Evolutionary conservation across 2,113 vertebrate genomes (phyloP).

Genomic region (Nycticorax nycticorax): DNA sequence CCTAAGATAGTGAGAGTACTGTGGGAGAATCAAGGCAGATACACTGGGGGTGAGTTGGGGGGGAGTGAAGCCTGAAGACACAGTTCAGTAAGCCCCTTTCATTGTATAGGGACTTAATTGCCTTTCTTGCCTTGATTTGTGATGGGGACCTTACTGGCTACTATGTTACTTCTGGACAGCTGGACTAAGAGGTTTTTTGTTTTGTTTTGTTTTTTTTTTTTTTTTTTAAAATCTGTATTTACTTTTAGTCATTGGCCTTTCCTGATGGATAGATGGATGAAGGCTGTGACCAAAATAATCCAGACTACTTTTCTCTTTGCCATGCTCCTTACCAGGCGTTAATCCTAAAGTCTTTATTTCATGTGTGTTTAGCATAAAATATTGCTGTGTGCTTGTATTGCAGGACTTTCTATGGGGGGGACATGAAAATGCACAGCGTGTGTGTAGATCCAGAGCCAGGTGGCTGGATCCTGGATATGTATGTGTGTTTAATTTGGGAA

Average conservation of each 20-base stretch:
- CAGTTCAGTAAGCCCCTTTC: not conserved
- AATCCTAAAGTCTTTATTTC: not conserved
- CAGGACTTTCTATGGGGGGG: not conserved
- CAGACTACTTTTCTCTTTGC: not conserved
- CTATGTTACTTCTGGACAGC: not conserved
- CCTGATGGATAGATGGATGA: not conserved
- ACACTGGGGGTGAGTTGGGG: not conserved
- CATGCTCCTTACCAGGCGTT: not conserved
- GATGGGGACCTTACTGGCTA: not conserved
- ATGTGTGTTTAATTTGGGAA: not conserved
- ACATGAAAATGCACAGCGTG: not conserved
- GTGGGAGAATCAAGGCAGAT: not conserved
- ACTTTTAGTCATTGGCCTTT: not conserved
- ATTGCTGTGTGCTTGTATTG: not conserved
- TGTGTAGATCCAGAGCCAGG: not conserved
- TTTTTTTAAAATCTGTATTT: not conserved
- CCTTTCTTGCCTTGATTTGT: not conserved
- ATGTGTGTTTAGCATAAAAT: not conserved
- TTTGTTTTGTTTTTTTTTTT: too few species aligned
- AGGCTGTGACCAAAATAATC: not conserved
- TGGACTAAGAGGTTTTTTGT: not conserved
- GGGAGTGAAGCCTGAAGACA: not conserved
- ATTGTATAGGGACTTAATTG: not conserved
- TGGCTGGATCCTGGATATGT: not conserved
- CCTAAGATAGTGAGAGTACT: not conserved